A percentile compares a stretch with the other conserved stretches of the same genome.
Evolutionary conservation across 2,888 invertebrate genomes (phyloP).

Genomic region (Hypselothyrea guttata): DNA sequence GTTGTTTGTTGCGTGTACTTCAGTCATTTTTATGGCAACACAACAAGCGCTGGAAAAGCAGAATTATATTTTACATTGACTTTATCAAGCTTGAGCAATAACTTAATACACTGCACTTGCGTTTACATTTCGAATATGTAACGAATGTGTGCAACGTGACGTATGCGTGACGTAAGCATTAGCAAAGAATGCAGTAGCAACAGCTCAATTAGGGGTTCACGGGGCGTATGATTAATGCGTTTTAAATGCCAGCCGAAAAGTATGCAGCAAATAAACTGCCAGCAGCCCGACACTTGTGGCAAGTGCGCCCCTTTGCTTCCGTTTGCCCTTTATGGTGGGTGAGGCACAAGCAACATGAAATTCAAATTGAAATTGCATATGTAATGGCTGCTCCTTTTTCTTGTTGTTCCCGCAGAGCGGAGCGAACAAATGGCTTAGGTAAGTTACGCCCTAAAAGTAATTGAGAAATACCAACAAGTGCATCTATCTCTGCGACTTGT

Average conservation of each 20-base stretch:
- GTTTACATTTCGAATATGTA: conserved; percentile 1
- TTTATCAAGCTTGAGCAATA: conserved; percentile 54
- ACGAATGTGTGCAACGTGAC: conserved; percentile 42
- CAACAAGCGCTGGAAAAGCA: conserved; percentile 3
- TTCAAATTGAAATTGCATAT: conserved; percentile 39
- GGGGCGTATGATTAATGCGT: conserved; percentile 58
- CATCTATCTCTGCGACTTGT: conserved; percentile 11
- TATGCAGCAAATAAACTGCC: conserved; percentile 56
- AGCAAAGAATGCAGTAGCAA: conserved; percentile 15
- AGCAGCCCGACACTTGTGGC: conserved; percentile 57
- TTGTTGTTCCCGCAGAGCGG: too few relatives aligned
- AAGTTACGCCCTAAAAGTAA: conserved; percentile 20
- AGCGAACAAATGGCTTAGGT: conserved; percentile 18
- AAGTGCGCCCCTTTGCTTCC: conserved; percentile 5
- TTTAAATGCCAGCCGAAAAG: conserved; percentile 61
- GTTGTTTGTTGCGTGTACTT: conserved; percentile 60
- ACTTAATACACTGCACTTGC: conserved; percentile 57
- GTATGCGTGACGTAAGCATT: conserved; percentile 52
- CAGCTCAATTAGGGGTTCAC: conserved; percentile 53
- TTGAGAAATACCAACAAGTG: conserved; percentile 17
- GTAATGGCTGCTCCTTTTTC: conserved; percentile 28
- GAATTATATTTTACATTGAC: conserved; percentile 38
- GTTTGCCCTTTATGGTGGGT: conserved; percentile 4
- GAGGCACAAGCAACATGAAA: conserved; percentile 17
- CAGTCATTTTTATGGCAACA: conserved; percentile 64